Base-by-base conservation (phyloP, 1,140 invertebrate genomes). In the Drosophila guanche region DNA sequence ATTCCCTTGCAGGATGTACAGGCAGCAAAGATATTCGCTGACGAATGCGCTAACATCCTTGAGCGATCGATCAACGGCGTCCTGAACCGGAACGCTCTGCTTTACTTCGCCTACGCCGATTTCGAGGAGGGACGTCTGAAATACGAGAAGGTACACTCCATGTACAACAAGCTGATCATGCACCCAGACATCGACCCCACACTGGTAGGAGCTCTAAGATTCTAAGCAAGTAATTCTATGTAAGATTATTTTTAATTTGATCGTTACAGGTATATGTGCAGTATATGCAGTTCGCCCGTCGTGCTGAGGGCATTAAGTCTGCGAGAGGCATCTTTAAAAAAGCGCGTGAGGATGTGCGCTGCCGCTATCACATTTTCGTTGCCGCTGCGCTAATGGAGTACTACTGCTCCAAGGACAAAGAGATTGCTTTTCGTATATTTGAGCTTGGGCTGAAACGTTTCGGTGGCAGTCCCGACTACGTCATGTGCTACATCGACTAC, bases 381-480 rank as follows among this genome's bases (percentile, higher is more conserved):
- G 96, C 98, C 1, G 98, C 98, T 12, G 98, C 98, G 0, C 92
- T 99, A 0, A 99, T 99, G 98, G 99, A 99, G 93, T 99, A 99
- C 92, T 99, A 99, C 90, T 99, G 98, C 91, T 99, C 97, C 54
- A 99, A 99, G 93, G 98, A 99, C 92, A 98, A 99, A 92, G 98
- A 98, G 91, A 97, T 99, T 56, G 98, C 99, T 1, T 98, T 99
- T 90, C 95, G 98, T 74, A 99, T 99, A 78, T 99, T 99, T 92
- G 98, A 99, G 92, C 93, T 99, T 20, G 99, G 98, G 0, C 92
- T 99, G 12, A 99, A 99, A 92, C 99, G 98, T 91, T 99, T 98
- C 92, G 96, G 95, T 0, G 95, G 97, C 80, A 96, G 97, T 91
- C 96, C 98, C 0, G 97, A 99, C 80, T 99, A 99, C 90, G 96